Base-by-base conservation (phyloP, 2,888 invertebrate species). In the Drosophila quinaria region DNA sequence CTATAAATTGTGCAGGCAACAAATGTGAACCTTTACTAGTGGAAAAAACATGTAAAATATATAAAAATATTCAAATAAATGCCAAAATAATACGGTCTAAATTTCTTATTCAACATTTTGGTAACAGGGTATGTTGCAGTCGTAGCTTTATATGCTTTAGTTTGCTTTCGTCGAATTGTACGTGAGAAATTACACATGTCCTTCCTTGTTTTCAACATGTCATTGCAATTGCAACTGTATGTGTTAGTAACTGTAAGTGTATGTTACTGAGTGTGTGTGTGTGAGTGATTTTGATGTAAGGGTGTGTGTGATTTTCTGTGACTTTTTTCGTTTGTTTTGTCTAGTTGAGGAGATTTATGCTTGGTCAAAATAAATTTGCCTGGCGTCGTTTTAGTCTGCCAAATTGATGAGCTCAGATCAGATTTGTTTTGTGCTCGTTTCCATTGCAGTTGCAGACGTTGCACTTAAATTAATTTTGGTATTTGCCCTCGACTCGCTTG, bases 101-200 rank as follows among this genome's bases (percentile, higher is more conserved):
- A 13, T 4, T 35, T 35, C 5, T 13, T 0, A 13, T 5, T 5
- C 0, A 5, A 0, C 0, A 31, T 19, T 13, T 5, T 13, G 3
- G 2, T 1, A 31, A 9, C 0, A 66, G 65, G 50, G 66, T 61
- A 72, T 63, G 1, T 1, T 0, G 1, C 4, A 37, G 55, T 58
- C 44, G 1, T 3, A 2, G 17, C 10, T 11, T 4, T 13, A 11
- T 6, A 4, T 5, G 1, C 3, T 3, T 31, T 22, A 9, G 6
- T 19, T 41, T n/a, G 42, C 35, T n/a, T 61, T 47, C 65, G 60
- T 70, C 52, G 66, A 82, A 72, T 58, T 80, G 74, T 74, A 80
- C 82, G 82, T 85, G 84, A 83, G 71, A 84, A 84, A 84, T 89
- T 89, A 84, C 84, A 87, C 89, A 87, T 89, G 84, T 84, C 79